Conservation (phyloP, 2,888 invertebrate genomes). For the Pycnomerus fuliginosus region DNA sequence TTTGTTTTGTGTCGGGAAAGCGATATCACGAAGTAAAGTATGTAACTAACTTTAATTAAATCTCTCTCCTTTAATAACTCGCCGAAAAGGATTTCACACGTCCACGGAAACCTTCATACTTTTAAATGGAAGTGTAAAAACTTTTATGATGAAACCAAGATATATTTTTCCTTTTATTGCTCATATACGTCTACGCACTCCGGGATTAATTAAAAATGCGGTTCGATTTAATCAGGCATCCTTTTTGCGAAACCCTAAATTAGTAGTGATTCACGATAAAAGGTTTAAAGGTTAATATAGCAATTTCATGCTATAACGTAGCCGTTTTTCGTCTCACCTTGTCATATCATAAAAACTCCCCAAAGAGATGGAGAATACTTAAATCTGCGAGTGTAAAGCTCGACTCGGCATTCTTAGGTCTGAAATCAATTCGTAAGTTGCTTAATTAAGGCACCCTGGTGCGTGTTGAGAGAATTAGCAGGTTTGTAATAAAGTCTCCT, state of each 20-base stretch:
- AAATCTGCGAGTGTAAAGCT: constrained; percentile 2
- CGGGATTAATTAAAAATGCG: constrained; percentile 7
- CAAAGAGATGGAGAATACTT: neutral
- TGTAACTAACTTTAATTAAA: constrained; percentile 3
- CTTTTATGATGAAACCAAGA: constrained; percentile 9
- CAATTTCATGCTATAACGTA: too few species aligned
- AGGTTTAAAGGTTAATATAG: too few species aligned
- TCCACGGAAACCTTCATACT: constrained; percentile 4
- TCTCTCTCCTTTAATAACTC: constrained; percentile 3
- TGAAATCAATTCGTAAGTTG: constrained; percentile 9
- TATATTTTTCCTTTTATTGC: constrained; percentile 7
- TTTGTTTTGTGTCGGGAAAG: neutral
- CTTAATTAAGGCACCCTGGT: constrained; percentile 13
- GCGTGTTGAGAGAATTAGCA: too few species aligned
- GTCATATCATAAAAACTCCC: too few species aligned
- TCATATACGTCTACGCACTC: constrained; percentile 5
- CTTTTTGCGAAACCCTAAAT: constrained; percentile 8
- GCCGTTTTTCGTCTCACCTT: too few species aligned
- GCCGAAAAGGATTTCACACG: neutral
- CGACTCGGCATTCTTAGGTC: too few species aligned
- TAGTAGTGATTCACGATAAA: constrained; percentile 16
- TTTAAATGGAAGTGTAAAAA: constrained; percentile 24
- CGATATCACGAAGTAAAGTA: neutral
- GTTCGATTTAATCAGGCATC: too few species aligned
- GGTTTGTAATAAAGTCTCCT: neutral